Evolutionary conservation across 2,888 invertebrate species (phyloP).

Genomic region (Smittia aterrima): DNA sequence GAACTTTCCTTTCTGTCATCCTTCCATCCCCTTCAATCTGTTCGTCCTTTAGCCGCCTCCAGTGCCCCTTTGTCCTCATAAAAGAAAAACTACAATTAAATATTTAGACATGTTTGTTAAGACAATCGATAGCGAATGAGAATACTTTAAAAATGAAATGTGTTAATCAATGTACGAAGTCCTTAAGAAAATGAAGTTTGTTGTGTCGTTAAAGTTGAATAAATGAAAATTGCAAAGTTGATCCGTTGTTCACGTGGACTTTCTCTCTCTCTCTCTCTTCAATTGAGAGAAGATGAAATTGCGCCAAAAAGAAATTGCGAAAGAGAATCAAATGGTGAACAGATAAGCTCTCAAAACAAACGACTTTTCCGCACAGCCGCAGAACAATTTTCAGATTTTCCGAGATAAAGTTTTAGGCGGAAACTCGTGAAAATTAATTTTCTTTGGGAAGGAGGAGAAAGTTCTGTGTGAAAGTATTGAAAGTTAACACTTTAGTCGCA

Average conservation of each 20-base stretch:
- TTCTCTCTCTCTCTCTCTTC: no score
- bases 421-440: neutral
- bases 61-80: neutral
- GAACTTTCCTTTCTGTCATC: neutral
- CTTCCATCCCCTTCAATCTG: neutral
- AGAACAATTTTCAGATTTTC: neutral
- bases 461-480: neutral
- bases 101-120: slow-evolving; percentile 8
- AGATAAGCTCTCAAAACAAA: neutral
- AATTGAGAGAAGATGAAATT: neutral
- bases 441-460: neutral
- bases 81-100: no score
- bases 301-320: neutral
- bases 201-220: no score
- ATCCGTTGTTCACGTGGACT: no score
- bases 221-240: no score
- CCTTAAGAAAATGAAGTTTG: no score
- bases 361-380: neutral
- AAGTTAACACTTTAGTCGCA: neutral
- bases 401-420: neutral
- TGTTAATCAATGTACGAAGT: no score
- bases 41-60: neutral
- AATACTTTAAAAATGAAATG: neutral
- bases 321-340: neutral
- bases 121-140: neutral